Evolutionary conservation across 2,797 vertebrate species (phyloP).

Genomic region (Sebastes umbrosus): DNA sequence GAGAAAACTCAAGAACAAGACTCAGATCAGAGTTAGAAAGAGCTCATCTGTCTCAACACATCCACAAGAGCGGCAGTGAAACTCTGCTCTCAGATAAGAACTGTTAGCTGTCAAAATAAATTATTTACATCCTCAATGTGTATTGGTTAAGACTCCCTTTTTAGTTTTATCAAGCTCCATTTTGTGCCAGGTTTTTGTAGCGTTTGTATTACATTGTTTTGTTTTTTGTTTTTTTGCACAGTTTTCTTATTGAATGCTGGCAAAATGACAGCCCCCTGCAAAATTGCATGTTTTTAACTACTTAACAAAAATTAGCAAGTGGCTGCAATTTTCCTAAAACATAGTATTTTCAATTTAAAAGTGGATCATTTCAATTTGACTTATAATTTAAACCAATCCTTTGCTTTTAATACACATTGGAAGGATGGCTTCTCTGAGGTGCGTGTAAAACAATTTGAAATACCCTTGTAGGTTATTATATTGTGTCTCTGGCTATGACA

Average conservation of each 20-base stretch:
- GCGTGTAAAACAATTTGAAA: background rate
- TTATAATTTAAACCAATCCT: background rate
- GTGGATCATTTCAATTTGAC: background rate
- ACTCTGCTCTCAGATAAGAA: background rate
- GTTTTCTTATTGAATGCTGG: background rate
- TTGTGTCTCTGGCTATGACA: background rate
- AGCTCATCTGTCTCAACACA: slow-evolving; percentile 10
- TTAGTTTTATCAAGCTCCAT: background rate
- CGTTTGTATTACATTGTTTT: background rate
- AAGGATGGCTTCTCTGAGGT: background rate
- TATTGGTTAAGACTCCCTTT: background rate
- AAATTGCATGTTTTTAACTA: background rate
- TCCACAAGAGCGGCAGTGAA: background rate
- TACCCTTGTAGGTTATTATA: background rate
- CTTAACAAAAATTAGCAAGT: background rate
- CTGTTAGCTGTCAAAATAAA: slow-evolving; percentile 13
- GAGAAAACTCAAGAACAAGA: slow-evolving; percentile 8
- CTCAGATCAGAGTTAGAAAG: slow-evolving; percentile 15
- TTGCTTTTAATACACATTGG: background rate
- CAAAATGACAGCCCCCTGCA: background rate
- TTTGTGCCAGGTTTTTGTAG: background rate
- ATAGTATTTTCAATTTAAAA: background rate
- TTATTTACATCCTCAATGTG: background rate
- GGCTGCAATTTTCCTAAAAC: background rate
- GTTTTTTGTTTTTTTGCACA: background rate